Percentiles rank a stretch among this genome's conserved stretches.
phyloP scores from a whole-genome alignment of 2,113 vertebrate species.

The Pelecanoides urinatrix region DNA sequence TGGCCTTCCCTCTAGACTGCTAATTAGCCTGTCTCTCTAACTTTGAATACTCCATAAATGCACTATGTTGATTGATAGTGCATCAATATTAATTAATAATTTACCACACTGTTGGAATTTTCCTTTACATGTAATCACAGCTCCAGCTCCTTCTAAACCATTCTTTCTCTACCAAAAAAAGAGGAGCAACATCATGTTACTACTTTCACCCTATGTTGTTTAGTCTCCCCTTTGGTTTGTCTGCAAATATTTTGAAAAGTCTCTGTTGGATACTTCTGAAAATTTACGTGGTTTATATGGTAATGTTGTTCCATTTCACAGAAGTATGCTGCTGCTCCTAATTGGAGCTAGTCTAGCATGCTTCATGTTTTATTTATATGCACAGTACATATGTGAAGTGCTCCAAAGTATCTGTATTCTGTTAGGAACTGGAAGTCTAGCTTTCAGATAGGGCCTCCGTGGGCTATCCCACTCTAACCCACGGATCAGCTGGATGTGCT shows the following conservation, averaged over 20 bases:
- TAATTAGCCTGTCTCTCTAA: constrained; percentile 51
- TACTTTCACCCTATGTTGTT: neutral
- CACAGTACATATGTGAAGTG: neutral
- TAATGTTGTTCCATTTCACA: neutral
- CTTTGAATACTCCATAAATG: constrained; percentile 59
- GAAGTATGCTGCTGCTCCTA: neutral
- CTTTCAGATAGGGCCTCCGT: neutral
- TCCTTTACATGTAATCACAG: constrained; percentile 64
- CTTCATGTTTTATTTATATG: constrained; percentile 29
- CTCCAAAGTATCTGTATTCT: neutral
- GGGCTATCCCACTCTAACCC: neutral
- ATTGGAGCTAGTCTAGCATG: neutral
- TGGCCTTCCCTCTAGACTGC: constrained; percentile 28
- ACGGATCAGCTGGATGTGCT: neutral
- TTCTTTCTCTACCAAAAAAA: neutral
- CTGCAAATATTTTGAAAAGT: constrained; percentile 2
- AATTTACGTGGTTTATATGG: neutral
- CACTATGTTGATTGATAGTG: constrained; percentile 42
- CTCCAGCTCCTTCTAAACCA: constrained; percentile 30
- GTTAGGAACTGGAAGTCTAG: neutral
- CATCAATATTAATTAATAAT: constrained; percentile 75
- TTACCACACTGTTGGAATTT: constrained; percentile 58
- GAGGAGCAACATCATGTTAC: neutral
- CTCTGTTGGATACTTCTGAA: neutral
- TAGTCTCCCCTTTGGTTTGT: neutral